These are phyloP conservation scores for Cheilosia variabilis DNA, from an alignment of 2,888 invertebrate genomes.

Conservation along the genomic window DNA sequence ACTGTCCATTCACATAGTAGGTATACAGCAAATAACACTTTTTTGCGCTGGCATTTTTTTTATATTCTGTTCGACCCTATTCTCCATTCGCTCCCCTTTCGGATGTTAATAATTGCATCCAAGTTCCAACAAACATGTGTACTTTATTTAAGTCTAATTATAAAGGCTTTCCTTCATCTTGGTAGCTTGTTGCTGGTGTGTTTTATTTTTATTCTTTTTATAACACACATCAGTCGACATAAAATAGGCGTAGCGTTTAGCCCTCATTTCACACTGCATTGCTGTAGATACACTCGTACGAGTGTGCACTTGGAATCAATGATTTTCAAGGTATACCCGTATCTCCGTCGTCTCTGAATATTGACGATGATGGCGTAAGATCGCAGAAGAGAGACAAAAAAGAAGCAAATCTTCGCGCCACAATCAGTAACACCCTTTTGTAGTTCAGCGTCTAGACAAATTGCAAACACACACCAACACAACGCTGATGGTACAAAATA, in stretches of 20 bases:
- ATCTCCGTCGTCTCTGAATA: conserved; percentile 42
- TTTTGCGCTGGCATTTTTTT: conserved; percentile 5
- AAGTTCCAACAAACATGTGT: conserved; percentile 72
- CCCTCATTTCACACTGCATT: conserved; percentile 49
- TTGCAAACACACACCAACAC: conserved; percentile 71
- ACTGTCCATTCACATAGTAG: conserved; percentile 45
- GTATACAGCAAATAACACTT: conserved; percentile 1
- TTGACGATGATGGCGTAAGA: conserved; percentile 44
- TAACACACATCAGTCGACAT: conserved; percentile 53
- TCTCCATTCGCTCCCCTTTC: conserved; percentile 46
- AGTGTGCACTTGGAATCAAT: conserved; percentile 52
- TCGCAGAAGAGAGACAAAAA: conserved; percentile 14
- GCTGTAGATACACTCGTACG: neutral
- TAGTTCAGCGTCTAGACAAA: conserved; percentile 74
- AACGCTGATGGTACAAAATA: conserved; percentile 44
- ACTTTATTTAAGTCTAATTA: conserved; percentile 74
- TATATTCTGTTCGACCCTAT: conserved; percentile 16
- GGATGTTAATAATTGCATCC: conserved; percentile 71
- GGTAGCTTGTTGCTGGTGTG: neutral
- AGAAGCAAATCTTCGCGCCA: conserved; percentile 63
- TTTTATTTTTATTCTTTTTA: neutral
- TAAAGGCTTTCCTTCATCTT: conserved; percentile 51
- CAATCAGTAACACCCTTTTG: conserved; percentile 75
- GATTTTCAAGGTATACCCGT: conserved; percentile 54
- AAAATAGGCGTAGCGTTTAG: conserved; percentile 67